These are phyloP conservation scores for Gallinago jamesoni DNA, from an alignment of 2,113 vertebrate genomes.

Conservation along the genomic window DNA sequence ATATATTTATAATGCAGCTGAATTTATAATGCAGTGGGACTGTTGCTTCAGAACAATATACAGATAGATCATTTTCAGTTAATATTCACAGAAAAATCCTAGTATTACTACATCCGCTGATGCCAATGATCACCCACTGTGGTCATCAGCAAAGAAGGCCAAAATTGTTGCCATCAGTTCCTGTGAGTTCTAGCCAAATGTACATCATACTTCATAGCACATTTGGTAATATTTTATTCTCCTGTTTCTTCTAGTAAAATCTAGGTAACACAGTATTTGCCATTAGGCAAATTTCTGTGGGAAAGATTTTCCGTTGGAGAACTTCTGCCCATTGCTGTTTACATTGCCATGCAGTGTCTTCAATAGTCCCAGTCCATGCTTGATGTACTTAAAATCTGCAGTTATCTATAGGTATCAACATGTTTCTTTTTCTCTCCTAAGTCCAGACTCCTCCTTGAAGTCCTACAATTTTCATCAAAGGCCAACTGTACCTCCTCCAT, in stretches of 20 bases:
- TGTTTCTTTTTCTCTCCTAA: not conserved
- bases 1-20: not conserved
- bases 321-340: not conserved
- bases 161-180: not conserved
- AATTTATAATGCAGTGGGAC: not conserved
- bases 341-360: not conserved
- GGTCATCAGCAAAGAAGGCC: not conserved
- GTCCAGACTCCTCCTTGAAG: not conserved
- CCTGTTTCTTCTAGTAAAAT: not conserved
- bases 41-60: not conserved
- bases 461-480: not conserved
- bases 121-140: accelerated
- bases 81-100: not conserved
- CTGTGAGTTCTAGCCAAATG: not conserved
- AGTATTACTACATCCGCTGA: not conserved
- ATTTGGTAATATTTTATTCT: not conserved
- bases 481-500: not conserved
- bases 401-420: not conserved
- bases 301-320: not conserved
- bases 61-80: not conserved
- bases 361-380: not conserved
- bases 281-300: not conserved
- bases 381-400: not conserved
- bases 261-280: not conserved
- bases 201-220: not conserved